phyloP scores from a whole-genome alignment of 2,888 invertebrate genomes.

The Dicycla oo region DNA sequence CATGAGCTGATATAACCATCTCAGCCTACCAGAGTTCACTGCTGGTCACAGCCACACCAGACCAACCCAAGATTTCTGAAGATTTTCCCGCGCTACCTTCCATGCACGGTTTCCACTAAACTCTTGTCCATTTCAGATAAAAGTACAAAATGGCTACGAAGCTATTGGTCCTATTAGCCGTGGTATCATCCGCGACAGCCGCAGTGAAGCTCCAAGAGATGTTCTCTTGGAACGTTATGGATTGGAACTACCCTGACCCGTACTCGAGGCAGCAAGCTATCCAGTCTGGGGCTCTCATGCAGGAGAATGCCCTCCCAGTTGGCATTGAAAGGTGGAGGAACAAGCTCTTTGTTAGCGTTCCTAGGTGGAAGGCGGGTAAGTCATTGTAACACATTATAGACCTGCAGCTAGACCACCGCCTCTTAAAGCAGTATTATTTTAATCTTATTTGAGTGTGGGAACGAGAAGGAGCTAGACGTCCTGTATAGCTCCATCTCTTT shows the following conservation, averaged over 20 bases:
- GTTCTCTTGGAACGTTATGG: constrained; percentile 94
- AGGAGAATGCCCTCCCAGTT: constrained; percentile 95
- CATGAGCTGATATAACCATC: constrained; percentile 1
- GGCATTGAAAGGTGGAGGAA: constrained; percentile 95
- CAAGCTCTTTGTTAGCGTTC: constrained; percentile 95
- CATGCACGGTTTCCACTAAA: not conserved
- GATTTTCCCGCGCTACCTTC: too few relatives aligned
- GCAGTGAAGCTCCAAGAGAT: constrained; percentile 92
- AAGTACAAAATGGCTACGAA: constrained; percentile 69
- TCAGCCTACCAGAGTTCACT: not conserved
- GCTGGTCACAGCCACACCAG: not conserved
- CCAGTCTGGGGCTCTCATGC: constrained; percentile 92
- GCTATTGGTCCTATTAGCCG: constrained; percentile 71
- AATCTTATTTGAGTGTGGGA: too few relatives aligned
- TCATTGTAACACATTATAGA: not conserved
- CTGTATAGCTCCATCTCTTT: too few relatives aligned
- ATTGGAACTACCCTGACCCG: constrained; percentile 93
- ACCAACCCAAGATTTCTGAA: not conserved
- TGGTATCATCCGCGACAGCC: constrained; percentile 79
- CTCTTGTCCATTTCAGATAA: constrained; percentile 27
- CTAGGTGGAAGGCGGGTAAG: constrained; percentile 95
- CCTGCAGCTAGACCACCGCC: too few relatives aligned
- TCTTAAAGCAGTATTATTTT: too few relatives aligned
- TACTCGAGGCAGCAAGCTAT: constrained; percentile 91
- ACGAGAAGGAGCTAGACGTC: too few relatives aligned